Evolutionary conservation across 2,797 vertebrate genomes (phyloP), one percentile per base, ranked within the genome.

Genomic region (Coregonus sp.): DNA sequence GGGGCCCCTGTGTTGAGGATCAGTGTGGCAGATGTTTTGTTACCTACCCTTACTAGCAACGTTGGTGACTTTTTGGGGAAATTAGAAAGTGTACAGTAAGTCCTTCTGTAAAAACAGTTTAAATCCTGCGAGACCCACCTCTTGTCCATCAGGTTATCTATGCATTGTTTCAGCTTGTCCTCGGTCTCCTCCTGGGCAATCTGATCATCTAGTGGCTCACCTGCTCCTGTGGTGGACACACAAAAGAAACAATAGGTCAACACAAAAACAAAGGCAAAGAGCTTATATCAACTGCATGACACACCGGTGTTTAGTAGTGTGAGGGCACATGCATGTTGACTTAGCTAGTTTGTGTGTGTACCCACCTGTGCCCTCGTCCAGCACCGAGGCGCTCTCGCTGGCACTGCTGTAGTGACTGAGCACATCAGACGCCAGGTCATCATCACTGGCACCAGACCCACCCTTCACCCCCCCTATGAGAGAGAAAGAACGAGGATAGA

Each of bases 141-240:
- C 91, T 96, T 99, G 72, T 97, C 97, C 88, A 93, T 96, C 70
- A 99, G 92, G 84, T 89, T 95, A 87, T 98, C 98, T 72, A 99
- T 96, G 82, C 94, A 95, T 74, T 96, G 96, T 83, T 95, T 99
- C 80, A 99, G 92, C 85, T 97, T 97, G 89, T 98, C 97, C 86
- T 98, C 97, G 0, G 90, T 94, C 85, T 96, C 95, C 76, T 97
- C 98, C 89, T 96, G 96, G 56, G 94, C 96, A 14, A 94, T 93
- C 86, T 93, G 95, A 74, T 97, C 95, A 59, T 96, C 95, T 59
- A 94, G 91, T 0, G 90, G 91, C 72, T 98, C 96, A 0, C 85
- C 93, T 77, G 94, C 96, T 97, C 59, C 59, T 63, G 59, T 9
- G 20, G 87, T 71, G 40, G 40, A 47, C 40, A 70, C 82, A 9